Evolutionary conservation across 2,113 vertebrate species (phyloP).

Genomic region (Heptranchias perlo): DNA sequence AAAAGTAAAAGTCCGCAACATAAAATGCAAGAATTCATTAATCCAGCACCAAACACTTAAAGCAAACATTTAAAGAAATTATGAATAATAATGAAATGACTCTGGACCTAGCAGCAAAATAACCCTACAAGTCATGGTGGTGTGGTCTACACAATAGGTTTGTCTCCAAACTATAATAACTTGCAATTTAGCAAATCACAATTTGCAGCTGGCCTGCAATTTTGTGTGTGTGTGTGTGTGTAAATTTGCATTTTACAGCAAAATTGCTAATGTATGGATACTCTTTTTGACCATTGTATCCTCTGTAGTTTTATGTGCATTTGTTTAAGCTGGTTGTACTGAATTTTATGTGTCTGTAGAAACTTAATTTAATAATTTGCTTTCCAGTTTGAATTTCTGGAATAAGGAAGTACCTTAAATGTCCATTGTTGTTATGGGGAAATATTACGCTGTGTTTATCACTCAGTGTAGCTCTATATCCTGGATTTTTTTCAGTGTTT

Average conservation of each 20-base stretch:
- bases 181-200: constrained; percentile 10
- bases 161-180: constrained; percentile 10
- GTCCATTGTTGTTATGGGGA: neutral
- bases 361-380: neutral
- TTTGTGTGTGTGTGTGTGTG: neutral
- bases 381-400: neutral
- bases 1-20: neutral
- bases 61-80: neutral
- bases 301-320: neutral
- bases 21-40: neutral
- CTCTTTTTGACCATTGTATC: neutral
- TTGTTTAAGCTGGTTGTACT: neutral
- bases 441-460: neutral
- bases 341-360: neutral
- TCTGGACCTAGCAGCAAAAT: neutral
- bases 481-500: neutral
- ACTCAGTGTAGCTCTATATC: neutral
- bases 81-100: neutral
- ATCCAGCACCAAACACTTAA: neutral
- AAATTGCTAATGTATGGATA: neutral
- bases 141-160: neutral
- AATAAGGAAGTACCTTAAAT: constrained; percentile 18
- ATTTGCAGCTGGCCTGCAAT: constrained; percentile 18
- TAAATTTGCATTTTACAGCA: neutral
- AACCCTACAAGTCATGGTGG: neutral